Base-by-base conservation (phyloP, 2,888 invertebrate genomes). In the Hyalella azteca region DNA sequence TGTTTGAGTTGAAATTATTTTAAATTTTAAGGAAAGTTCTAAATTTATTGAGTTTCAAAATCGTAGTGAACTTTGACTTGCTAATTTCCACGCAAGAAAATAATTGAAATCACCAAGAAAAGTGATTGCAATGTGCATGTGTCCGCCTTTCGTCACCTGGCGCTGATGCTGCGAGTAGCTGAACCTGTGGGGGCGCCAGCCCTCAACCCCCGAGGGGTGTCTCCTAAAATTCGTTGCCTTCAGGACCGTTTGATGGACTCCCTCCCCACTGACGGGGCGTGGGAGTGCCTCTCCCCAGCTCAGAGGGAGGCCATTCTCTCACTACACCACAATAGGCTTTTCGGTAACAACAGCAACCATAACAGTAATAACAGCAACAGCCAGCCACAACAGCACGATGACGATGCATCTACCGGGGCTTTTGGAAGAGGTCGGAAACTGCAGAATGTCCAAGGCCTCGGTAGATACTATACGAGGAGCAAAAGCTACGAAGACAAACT, bases 221-320 rank as follows among this genome's bases (percentile, higher is more conserved):
- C 83, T 45, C 81, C 83, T 50, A 83, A 81, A 75, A 83, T 83
- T 48, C 59, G 83, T 32, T 78, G 78, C 22, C 81, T 83, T 19
- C 83, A 83, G 75, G 83, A 83, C 73, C 81, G 83, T 19, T 79
- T 83, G 39, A 81, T 83, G 80, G 83, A 83, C 41, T 83, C 83
- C 32, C 77, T 83, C 73, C 83, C 83, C 39, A 80, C 81, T 19
- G 83, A 83, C 41, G 83, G 83, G 36, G 83, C 81, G 36, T 83
- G 83, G 83, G 83, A 83, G 80, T 83, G 83, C 49, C 81, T 83
- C 22, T 83, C 83, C 11, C 83, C 83, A 7, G 83, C 83, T 36
- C 83, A 83, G 75, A 79, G 83, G 78, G 83, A 83, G 54, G 83
- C 83, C 73, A 83, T 83, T 76, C 76, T 83, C 26, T 81, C 83